Evolutionary conservation across 1,140 invertebrate species (phyloP), one percentile per base, ranked within the genome.

Genomic region (Cotesia chilonis): DNA sequence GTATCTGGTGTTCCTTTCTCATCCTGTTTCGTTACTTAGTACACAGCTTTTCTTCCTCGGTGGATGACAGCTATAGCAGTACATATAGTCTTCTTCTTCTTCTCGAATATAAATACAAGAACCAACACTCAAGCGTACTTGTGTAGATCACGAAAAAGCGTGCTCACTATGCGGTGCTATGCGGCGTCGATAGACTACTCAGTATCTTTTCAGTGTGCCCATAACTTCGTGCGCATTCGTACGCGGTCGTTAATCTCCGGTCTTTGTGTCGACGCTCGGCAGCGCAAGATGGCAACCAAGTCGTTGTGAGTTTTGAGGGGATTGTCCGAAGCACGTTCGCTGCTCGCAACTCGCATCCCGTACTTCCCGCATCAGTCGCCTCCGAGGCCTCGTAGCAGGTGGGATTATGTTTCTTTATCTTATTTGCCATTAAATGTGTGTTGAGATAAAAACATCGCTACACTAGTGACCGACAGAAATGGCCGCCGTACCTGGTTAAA

Each of bases 331-430:
- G 69, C 51, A 72, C 66, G 65, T 47, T 47, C 5, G 5, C 41
- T 41, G 5, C 38, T 41, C 38, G 38, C 1, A 17, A 17, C 17
- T 28, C 28, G 28, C 28, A 28, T 28, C 28, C 28, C 28, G 28
- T 28, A 17, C 17, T 41, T 47, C 51, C 63, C 57, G 66, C 47
- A 68, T 65, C 70, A 76, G 75, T 76, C 68, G 71, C 75, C 72
- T 76, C 35, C 68, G 70, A 66, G 75, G 75, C 75, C 72, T 74
- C 70, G 69, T 72, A 76, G 72, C 75, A 72, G 68, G 75, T 73
- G 68, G 51, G 68, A 72, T 37, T 68, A 74, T 61, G 75, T 70
- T 76, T 72, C 72, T 71, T 70, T 64, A 47, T 47, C 10, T 72
- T 74, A 72, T 54, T 54, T 71, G 72, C 28, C 70, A 7, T 20